phyloP scores from a whole-genome alignment of 1,140 invertebrate species.

The Caenorhabditis briggsae region DNA sequence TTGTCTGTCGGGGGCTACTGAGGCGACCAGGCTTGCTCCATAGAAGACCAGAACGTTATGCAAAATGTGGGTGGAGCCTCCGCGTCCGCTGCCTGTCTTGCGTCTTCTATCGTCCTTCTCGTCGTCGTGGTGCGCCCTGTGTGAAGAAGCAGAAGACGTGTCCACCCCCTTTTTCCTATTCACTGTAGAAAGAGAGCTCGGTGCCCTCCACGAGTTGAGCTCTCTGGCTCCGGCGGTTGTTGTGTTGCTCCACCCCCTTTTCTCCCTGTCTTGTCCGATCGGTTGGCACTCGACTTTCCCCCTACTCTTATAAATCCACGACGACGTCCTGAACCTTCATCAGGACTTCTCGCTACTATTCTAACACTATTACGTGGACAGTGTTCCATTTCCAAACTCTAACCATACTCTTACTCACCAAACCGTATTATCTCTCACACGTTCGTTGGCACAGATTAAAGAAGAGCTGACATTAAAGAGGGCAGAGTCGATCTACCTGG shows the following conservation, averaged over 20 bases:
- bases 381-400: not conserved
- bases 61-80: constrained; percentile 30
- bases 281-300: not conserved
- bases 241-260: constrained; percentile 38
- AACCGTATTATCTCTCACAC: constrained; percentile 9
- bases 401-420: constrained; percentile 51
- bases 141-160: constrained; percentile 28
- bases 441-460: constrained; percentile 26
- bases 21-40: not conserved
- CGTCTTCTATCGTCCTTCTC: constrained; percentile 42
- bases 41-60: constrained; percentile 48
- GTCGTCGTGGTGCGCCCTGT: constrained; percentile 23
- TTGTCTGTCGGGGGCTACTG: not conserved
- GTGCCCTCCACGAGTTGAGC: constrained; percentile 51
- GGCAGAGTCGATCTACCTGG: constrained; percentile 32
- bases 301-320: not conserved
- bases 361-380: constrained; percentile 5
- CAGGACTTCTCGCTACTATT: too few relatives aligned
- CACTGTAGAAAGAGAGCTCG: constrained; percentile 49
- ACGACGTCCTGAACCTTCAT: too few relatives aligned
- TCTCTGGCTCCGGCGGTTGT: constrained; percentile 38
- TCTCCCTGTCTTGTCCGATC: constrained; percentile 9
- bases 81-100: constrained; percentile 18
- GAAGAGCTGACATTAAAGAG: constrained; percentile 52
- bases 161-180: constrained; percentile 30